phyloP scores from a whole-genome alignment of 2,797 vertebrate genomes.

The Characodon lateralis region DNA sequence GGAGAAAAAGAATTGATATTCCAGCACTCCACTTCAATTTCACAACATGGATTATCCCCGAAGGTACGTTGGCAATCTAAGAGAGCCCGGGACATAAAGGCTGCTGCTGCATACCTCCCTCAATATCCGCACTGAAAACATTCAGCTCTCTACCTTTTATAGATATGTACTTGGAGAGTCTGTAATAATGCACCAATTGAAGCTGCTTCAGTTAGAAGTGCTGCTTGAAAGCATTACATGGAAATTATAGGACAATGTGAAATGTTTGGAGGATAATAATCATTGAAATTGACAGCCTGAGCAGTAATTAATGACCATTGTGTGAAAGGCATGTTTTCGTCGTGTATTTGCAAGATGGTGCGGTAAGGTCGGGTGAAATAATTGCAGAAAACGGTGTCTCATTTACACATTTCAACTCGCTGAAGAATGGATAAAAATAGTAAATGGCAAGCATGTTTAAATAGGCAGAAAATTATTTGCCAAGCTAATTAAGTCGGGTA shows the following conservation, averaged over 20 bases:
- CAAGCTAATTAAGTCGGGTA: conserved; percentile 63
- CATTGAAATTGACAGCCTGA: conserved; percentile 49
- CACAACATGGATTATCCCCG: conserved; percentile 76
- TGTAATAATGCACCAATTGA: conserved; percentile 21
- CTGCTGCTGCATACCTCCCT: conserved; percentile 38
- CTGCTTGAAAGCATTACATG: conserved; percentile 12
- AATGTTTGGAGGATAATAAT: conserved; percentile 42
- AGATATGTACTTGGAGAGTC: conserved; percentile 27
- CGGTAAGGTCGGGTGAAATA: conserved; percentile 45
- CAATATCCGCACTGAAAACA: conserved; percentile 45
- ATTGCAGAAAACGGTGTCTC: conserved; percentile 61
- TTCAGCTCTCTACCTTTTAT: conserved; percentile 39
- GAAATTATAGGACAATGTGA: conserved; percentile 37
- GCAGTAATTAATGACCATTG: conserved; percentile 49
- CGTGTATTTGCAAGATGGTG: conserved; percentile 58
- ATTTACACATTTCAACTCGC: conserved; percentile 68
- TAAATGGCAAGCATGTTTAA: conserved; percentile 40
- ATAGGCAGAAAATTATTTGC: conserved; percentile 54
- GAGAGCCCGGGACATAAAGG: conserved; percentile 60
- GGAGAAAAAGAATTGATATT: conserved; percentile 67
- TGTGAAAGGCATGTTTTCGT: conserved; percentile 49
- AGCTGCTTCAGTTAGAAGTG: conserved; percentile 3
- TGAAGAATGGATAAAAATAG: conserved; percentile 66
- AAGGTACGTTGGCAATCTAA: conserved; percentile 71
- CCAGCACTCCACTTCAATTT: conserved; percentile 74